Percentiles rank a stretch among this genome's conserved stretches.
These are phyloP conservation scores for Sebastes glaucus DNA, from an alignment of 2,797 vertebrate genomes.

Conservation along the genomic window DNA sequence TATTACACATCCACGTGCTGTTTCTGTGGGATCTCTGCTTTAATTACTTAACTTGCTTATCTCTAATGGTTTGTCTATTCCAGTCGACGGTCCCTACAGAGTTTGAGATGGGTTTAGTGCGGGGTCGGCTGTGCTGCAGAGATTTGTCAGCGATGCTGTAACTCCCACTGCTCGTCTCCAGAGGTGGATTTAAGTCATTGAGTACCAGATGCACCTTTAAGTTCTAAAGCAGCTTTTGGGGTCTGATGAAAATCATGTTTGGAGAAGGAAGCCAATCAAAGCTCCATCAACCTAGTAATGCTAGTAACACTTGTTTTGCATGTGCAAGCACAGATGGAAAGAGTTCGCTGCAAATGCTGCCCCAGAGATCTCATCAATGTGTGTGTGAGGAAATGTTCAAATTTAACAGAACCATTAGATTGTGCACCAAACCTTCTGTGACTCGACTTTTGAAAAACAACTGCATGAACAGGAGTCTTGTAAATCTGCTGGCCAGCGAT, in stretches of 20 bases:
- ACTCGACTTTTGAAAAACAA: slow-evolving; percentile 12
- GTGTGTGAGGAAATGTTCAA: slow-evolving; percentile 9
- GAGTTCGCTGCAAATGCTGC: slow-evolving; percentile 8
- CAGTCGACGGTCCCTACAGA: not conserved
- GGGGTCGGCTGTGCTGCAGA: not conserved
- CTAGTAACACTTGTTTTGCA: not conserved
- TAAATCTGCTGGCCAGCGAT: slow-evolving; percentile 25
- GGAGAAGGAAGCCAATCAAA: slow-evolving; percentile 23
- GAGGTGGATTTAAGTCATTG: not conserved
- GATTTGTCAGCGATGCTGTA: slow-evolving; percentile 10
- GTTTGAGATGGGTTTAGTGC: not conserved
- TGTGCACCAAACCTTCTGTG: slow-evolving; percentile 17
- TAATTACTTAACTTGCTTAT: slow-evolving; percentile 7
- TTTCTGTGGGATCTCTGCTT: not conserved
- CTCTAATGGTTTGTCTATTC: not conserved
- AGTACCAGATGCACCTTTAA: not conserved
- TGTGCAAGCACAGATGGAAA: slow-evolving; percentile 18
- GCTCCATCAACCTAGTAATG: not conserved
- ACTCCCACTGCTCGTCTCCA: not conserved
- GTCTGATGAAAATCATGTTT: slow-evolving; percentile 12
- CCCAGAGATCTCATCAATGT: slow-evolving; percentile 10
- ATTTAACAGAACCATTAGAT: slow-evolving; percentile 11
- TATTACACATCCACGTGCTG: not conserved
- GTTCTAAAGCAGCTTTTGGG: slow-evolving; percentile 12
- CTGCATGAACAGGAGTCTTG: not conserved